These are phyloP conservation scores for Rhyacichthys aspro DNA, from an alignment of 2,797 vertebrate species.

Conservation along the genomic window DNA sequence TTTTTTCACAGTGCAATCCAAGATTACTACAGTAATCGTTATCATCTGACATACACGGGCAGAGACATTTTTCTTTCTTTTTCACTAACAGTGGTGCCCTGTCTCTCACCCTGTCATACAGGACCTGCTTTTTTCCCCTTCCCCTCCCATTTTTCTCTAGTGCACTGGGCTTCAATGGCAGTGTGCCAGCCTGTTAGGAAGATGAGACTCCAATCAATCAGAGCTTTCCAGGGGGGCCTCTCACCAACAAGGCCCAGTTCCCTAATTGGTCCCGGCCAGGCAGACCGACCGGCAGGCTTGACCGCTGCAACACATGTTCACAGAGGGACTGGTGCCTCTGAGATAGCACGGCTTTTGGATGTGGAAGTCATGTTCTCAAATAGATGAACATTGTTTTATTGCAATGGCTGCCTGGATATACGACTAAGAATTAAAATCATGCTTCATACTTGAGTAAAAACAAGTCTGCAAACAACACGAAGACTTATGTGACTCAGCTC, in stretches of 20 bases:
- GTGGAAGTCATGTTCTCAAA: slow-evolving; percentile 71
- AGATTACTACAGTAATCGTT: slow-evolving; percentile 74
- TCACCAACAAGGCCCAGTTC: slow-evolving; percentile 56
- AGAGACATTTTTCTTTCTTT: slow-evolving; percentile 65
- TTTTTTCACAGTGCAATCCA: slow-evolving; percentile 52
- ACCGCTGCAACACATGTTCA: slow-evolving; percentile 82
- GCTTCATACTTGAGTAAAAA: too few relatives aligned
- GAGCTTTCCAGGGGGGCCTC: slow-evolving; percentile 70
- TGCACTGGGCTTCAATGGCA: slow-evolving; percentile 74
- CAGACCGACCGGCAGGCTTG: slow-evolving; percentile 48
- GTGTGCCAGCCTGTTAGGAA: slow-evolving; percentile 84
- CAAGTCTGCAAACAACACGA: too few relatives aligned
- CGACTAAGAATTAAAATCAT: too few relatives aligned
- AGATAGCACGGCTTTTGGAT: slow-evolving; percentile 49
- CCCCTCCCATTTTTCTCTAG: slow-evolving; percentile 60
- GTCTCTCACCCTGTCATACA: slow-evolving; percentile 50
- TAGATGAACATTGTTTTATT: slow-evolving; percentile 73
- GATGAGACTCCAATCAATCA: slow-evolving; percentile 89
- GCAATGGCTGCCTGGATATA: slow-evolving; percentile 62
- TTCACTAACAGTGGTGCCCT: slow-evolving; percentile 50
- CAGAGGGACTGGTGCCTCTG: slow-evolving; percentile 54
- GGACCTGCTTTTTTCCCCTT: slow-evolving; percentile 40
- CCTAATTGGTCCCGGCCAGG: slow-evolving; percentile 72
- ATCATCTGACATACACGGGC: slow-evolving; percentile 73
- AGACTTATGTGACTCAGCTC: too few relatives aligned